Base-by-base conservation (phyloP, 2,888 invertebrate species). In the Lomographa bimaculata region DNA sequence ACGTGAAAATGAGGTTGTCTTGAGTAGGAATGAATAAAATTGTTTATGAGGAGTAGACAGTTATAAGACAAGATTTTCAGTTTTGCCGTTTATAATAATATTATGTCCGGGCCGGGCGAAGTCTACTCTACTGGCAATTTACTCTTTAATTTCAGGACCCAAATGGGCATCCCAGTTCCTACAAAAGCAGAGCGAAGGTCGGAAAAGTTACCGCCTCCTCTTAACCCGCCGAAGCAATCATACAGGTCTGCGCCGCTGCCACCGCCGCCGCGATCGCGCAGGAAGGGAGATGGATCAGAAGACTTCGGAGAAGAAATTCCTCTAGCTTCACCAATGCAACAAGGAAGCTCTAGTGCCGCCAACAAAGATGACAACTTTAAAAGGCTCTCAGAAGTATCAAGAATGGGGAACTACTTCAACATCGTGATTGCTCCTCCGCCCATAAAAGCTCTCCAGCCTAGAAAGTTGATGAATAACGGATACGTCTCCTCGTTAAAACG, bases 321-420 rank as follows among this genome's bases (percentile, higher is more conserved):
- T n/a, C 49, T 47, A 0, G 39, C 56, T 10, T 25, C 23, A 21
- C 28, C 24, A 3, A 17, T 7, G 5, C 35, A 41, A 41, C 14
- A 14, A 14, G 4, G 14, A 14, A 25, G 5, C 3, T 11, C 12
- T 3, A 23, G 9, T 1, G 23, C 18, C 29, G 62, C 56, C 43
- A 71, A 60, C 28, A 56, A 54, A 7, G 77, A 78, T 1, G 78
- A 78, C 1, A 4, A 14, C 4, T 54, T 57, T 33, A 80, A 79
- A 52, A 62, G 72, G n/a, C 61, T 65, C 3, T 58, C 72, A 0
- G 87, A 87, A 26, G 60, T 81, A 0, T 81, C 86, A 1, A 65
- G 87, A 40, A 84, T 87, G 86, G 87, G 87, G 5, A 89, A 89
- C 61, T 89, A 87, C 53, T 89, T 87, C 50, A 86, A 87, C 46